phyloP scores from a whole-genome alignment of 2,113 vertebrate species.

The Neolamprologus tretocephalus region DNA sequence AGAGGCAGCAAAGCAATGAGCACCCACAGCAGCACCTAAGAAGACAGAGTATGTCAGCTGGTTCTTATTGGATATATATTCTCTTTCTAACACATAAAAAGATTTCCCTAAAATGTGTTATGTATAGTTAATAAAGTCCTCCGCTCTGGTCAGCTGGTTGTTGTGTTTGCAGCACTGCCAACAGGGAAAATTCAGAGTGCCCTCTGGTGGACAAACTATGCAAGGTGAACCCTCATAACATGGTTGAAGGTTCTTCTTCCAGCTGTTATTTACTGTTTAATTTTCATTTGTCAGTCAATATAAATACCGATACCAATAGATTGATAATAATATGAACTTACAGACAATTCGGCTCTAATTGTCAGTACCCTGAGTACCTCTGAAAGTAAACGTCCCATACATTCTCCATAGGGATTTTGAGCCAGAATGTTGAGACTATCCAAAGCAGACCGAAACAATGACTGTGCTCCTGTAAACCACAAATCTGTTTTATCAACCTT shows the following conservation, averaged over 20 bases:
- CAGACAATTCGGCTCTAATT: background rate
- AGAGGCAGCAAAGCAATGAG: constrained; percentile 69
- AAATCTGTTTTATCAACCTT: background rate
- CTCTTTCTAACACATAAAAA: background rate
- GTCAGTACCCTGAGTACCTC: background rate
- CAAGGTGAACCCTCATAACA: background rate
- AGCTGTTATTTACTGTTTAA: background rate
- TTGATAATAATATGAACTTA: background rate
- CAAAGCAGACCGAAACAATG: background rate
- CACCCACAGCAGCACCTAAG: constrained; percentile 68
- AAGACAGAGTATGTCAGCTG: background rate
- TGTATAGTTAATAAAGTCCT: background rate
- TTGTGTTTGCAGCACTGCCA: background rate
- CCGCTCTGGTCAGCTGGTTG: background rate
- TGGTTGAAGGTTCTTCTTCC: background rate
- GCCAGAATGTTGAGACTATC: background rate
- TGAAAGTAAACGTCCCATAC: background rate
- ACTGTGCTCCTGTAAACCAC: background rate
- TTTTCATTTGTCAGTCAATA: background rate
- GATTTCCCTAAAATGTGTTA: background rate
- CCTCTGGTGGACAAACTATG: background rate
- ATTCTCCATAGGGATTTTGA: background rate
- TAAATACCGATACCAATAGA: background rate
- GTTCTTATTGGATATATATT: background rate
- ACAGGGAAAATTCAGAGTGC: background rate